These are phyloP conservation scores for Epinotia bilunana DNA, from an alignment of 2,888 invertebrate genomes.

Conservation along the genomic window DNA sequence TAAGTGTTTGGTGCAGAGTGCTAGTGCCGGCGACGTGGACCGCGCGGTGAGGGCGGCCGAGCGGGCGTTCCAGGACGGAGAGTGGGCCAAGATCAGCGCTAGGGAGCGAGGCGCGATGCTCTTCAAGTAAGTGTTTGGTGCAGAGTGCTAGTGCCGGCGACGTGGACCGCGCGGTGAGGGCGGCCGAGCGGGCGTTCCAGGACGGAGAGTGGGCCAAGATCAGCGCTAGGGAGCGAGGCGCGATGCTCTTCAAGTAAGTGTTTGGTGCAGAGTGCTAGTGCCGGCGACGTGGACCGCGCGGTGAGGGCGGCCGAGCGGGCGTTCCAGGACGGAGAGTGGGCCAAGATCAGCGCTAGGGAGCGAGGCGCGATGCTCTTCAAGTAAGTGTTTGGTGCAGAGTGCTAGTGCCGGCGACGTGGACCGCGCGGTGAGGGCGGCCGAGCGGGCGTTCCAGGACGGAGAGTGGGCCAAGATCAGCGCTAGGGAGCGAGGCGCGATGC, in stretches of 20 bases:
- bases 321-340: slow-evolving; percentile 95
- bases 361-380: slow-evolving; percentile 92
- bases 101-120: slow-evolving; percentile 94
- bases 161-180: slow-evolving; percentile 94
- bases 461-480: slow-evolving; percentile 98
- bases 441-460: slow-evolving; percentile 93
- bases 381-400: too few species aligned
- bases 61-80: slow-evolving; percentile 93
- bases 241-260: too few species aligned
- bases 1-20: slow-evolving; percentile 90
- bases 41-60: slow-evolving; percentile 94
- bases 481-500: slow-evolving; percentile 92
- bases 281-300: slow-evolving; percentile 93
- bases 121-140: too few species aligned
- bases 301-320: slow-evolving; percentile 95
- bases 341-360: slow-evolving; percentile 96
- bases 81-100: slow-evolving; percentile 97
- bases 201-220: slow-evolving; percentile 97
- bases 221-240: slow-evolving; percentile 95
- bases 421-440: slow-evolving; percentile 93
- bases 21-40: slow-evolving; percentile 92
- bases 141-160: slow-evolving; percentile 90
- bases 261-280: slow-evolving; percentile 90
- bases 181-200: slow-evolving; percentile 94
- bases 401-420: slow-evolving; percentile 93